Evolutionary conservation across 1,140 invertebrate species (phyloP).

Genomic region (Asobara japonica): DNA sequence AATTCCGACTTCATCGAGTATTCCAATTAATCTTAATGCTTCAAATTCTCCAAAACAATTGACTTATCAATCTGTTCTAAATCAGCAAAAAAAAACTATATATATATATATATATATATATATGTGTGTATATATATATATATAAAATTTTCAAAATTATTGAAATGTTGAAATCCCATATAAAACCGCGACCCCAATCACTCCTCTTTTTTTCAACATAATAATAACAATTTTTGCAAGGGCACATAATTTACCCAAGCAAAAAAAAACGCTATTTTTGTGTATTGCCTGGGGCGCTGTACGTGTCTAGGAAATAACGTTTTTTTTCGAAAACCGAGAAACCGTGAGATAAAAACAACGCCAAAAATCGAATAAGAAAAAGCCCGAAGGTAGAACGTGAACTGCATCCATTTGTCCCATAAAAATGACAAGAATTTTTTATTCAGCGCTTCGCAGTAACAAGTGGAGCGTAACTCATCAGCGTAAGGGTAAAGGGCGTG

Average conservation of each 20-base stretch:
- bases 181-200: too few relatives aligned
- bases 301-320: slow-evolving; percentile 9
- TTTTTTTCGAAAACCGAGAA: neutral
- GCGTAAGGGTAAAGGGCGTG: neutral
- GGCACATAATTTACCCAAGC: neutral
- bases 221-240: too few relatives aligned
- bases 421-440: neutral
- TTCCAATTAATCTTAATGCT: too few relatives aligned
- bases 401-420: slow-evolving; percentile 6
- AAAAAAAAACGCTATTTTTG: neutral
- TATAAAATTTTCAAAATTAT: too few relatives aligned
- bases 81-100: too few relatives aligned
- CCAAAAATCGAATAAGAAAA: neutral
- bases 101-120: too few relatives aligned
- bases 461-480: slow-evolving; percentile 22
- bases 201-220: too few relatives aligned
- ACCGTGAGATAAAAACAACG: neutral
- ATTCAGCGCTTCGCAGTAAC: neutral
- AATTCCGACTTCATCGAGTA: too few relatives aligned
- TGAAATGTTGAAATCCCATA: too few relatives aligned
- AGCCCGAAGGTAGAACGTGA: neutral
- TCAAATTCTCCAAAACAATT: too few relatives aligned
- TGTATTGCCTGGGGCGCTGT: slow-evolving; percentile 22
- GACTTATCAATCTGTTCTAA: too few relatives aligned
- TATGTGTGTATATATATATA: too few relatives aligned